Evolutionary conservation across 2,888 invertebrate genomes (phyloP), one percentile per base, ranked within the genome.

Genomic region (Sinelater perroti): DNA sequence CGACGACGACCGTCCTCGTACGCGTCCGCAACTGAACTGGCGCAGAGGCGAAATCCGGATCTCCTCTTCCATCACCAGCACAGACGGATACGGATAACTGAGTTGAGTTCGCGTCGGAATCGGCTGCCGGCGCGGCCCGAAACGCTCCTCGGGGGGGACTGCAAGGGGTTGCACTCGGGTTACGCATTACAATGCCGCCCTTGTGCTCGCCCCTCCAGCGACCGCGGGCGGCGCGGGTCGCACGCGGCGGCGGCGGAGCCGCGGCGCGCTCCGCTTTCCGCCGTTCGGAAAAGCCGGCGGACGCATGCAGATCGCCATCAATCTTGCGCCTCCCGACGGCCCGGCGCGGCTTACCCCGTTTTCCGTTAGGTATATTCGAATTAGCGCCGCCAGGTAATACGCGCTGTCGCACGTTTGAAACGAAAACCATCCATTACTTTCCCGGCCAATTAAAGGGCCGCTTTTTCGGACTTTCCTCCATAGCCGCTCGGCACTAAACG

Each of bases 151-250:
- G 52, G 60, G 65, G 69, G 68, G 70, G 69, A 68, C 67, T 59
- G 63, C 62, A 71, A 70, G 72, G 72, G 73, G 70, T 72, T 67
- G 67, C 68, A 65, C 65, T 65, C 64, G 67, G 68, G 67, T 70
- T 70, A 66, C 68, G 68, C 66, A 67, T 66, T 68, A 71, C 71
- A 70, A 70, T 69, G 62, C 68, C 68, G 66, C 68, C 68, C 68
- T 67, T 61, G 67, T 64, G 61, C 66, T 60, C 53, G 57, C 50
- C 36, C 30, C 47, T 26, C 51, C 56, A 51, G 38, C 33, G 24
- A 56, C 51, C 52, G 56, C 51, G 56, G 56, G 51, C 52, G 46
- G 45, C 56, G 52, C 51, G 52, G 44, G 51, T 44, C 21, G 42
- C 38, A 44, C 18, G 49, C 35, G 33, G 44, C 16, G 14, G 24